A percentile compares a stretch with the other conserved stretches of the same genome.
phyloP scores from a whole-genome alignment of 2,113 vertebrate genomes.

The Odocoileus hemionus region DNA sequence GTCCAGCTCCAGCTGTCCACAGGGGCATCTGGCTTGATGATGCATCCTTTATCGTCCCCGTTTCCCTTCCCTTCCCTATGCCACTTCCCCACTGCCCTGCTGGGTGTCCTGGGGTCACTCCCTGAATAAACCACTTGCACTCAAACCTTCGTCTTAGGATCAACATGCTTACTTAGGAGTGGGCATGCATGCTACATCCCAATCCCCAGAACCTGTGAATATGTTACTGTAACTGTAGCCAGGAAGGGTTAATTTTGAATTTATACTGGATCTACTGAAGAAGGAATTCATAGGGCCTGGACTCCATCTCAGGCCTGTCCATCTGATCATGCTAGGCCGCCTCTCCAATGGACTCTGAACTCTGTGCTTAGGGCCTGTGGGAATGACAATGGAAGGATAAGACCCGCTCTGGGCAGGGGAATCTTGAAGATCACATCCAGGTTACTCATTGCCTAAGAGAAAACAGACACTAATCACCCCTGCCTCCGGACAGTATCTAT shows the following conservation, averaged over 20 bases:
- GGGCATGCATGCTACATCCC: neutral
- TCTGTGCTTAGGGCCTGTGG: no score
- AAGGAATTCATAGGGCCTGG: no score
- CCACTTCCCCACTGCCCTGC: no score
- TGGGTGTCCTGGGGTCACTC: neutral
- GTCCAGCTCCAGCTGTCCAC: neutral
- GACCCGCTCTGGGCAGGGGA: no score
- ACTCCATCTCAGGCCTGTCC: no score
- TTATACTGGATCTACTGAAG: neutral
- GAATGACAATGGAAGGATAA: no score
- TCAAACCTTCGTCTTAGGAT: neutral
- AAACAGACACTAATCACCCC: no score
- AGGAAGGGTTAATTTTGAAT: neutral
- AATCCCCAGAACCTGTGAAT: neutral
- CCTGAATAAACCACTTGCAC: neutral
- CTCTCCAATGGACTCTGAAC: no score
- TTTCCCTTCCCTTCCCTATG: neutral
- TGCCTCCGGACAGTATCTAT: no score
- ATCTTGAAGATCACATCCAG: no score
- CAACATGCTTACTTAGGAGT: neutral
- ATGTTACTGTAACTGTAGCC: neutral
- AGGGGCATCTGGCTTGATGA: neutral
- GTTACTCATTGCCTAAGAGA: no score
- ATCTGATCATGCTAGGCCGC: no score
- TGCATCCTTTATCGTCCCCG: rapidly evolving